phyloP scores from a whole-genome alignment of 1,140 invertebrate genomes.

The Babylonia areolata region DNA sequence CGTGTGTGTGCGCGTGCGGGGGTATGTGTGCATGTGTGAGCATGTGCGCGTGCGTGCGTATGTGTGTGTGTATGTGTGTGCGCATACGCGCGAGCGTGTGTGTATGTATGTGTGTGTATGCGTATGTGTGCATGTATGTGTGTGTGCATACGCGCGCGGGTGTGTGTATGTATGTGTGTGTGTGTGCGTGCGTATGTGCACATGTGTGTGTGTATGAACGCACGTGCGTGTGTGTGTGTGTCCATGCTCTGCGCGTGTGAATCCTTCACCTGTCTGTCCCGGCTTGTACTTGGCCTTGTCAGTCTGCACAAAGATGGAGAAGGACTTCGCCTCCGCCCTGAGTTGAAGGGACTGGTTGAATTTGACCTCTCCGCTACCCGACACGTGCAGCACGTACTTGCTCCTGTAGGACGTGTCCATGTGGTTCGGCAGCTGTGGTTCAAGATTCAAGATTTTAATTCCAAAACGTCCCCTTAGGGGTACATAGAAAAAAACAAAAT shows the following conservation, averaged over 20 bases:
- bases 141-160: background rate
- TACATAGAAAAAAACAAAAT: no score
- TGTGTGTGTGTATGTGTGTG: background rate
- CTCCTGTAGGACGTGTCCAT: background rate
- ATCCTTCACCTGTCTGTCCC: conserved; percentile 46
- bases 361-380: conserved; percentile 29
- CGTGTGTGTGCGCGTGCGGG: no score
- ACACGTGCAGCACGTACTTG: conserved; percentile 34
- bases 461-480: background rate
- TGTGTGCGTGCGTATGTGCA: no score
- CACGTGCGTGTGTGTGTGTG: background rate
- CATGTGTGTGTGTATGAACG: background rate
- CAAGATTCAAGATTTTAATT: no score
- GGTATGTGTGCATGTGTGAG: no score
- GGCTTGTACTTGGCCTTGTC: conserved; percentile 61
- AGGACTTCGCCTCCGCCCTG: conserved; percentile 27
- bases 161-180: background rate
- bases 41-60: no score
- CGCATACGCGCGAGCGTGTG: background rate
- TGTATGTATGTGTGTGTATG: no score
- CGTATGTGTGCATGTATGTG: background rate
- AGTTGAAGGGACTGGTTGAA: conserved; percentile 40
- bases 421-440: background rate
- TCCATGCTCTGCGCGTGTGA: no score
- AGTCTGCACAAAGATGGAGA: conserved; percentile 58